Conservation (phyloP, 1,140 invertebrate species). For the Drosophila lacertosa region DNA sequence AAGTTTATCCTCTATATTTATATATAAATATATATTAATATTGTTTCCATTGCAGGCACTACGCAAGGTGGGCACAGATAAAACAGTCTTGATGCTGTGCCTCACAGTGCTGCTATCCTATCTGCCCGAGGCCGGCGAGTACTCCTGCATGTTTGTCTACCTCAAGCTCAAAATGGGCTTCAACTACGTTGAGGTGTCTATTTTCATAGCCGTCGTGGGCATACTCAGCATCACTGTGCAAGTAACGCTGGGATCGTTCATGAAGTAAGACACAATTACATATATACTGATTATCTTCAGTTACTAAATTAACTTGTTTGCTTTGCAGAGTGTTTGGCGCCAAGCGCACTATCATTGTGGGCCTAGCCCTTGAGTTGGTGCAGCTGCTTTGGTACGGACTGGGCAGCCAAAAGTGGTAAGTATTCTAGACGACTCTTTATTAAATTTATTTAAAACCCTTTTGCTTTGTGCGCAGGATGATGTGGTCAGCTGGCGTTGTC, state of each 20-base stretch:
- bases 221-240: conserved; percentile 98
- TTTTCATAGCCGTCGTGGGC: conserved; percentile 98
- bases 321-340: conserved; percentile 88
- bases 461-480: conserved; percentile 90
- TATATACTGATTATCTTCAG: not conserved
- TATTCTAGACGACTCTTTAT: not conserved
- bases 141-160: conserved; percentile 99
- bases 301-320: not conserved
- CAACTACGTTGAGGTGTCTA: conserved; percentile 96
- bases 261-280: conserved; percentile 85
- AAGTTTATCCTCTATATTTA: conserved; percentile 34
- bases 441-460: no score
- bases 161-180: conserved; percentile 99
- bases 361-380: conserved; percentile 97
- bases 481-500: conserved; percentile 98
- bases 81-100: conserved; percentile 98
- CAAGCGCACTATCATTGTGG: conserved; percentile 98
- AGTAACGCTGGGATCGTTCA: conserved; percentile 94
- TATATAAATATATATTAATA: not conserved
- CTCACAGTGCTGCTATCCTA: conserved; percentile 99
- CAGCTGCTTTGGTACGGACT: conserved; percentile 99
- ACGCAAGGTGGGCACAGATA: conserved; percentile 96
- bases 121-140: conserved; percentile 99
- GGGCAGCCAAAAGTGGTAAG: conserved; percentile 85
- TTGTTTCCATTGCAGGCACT: conserved; percentile 87